Base-by-base conservation (phyloP, 2,113 vertebrate genomes). In the Natator depressus region DNA sequence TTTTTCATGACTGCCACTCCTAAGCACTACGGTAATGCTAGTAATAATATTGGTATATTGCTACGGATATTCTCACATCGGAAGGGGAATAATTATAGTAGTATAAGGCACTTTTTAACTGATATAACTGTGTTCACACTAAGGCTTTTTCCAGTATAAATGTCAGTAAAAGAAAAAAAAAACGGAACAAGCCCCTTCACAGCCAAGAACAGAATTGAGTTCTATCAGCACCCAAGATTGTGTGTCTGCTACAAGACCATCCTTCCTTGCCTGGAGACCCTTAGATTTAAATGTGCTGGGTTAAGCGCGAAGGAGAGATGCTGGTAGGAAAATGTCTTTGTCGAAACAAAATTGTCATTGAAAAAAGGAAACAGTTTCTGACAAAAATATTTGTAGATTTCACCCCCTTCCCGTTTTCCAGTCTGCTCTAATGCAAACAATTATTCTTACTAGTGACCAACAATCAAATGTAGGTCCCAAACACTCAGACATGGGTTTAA, bases 361-460 rank as follows among this genome's bases (percentile, higher is more conserved):
- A 88, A 86, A 84, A 91, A 59, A 0, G 3, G 3, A 17, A 91
- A 81, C 46, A 72, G 38, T 53, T 91, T 92, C 84, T 72, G 20
- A 50, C 27, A 46, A 57, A 51, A 55, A 89, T 50, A 46, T 0
- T 4, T 14, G 76, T 75, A 27, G 69, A 57, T 2, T 20, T n/a
- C 35, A 38, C 16, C 46, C 57, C 12, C 10, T 31, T 47, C 47
- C 38, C 19, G 25, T 72, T 85, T 78, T 62, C 51, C 85, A 88
- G 3, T 0, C 22, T 91, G 75, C 42, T 38, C 51, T 82, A 87
- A 87, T 25, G n/a, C 47, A 91, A 80, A 87, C 50, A 42, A 59
- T 80, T 82, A 8, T 94, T 93, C 88, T 96, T 89, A 54, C 46
- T 83, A 81, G 84, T 83, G 82, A 88, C 38, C 90, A 87, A 84